Evolutionary conservation across 2,113 vertebrate species (phyloP), one percentile per base, ranked within the genome.

Genomic region (Pituophis catenifer): DNA sequence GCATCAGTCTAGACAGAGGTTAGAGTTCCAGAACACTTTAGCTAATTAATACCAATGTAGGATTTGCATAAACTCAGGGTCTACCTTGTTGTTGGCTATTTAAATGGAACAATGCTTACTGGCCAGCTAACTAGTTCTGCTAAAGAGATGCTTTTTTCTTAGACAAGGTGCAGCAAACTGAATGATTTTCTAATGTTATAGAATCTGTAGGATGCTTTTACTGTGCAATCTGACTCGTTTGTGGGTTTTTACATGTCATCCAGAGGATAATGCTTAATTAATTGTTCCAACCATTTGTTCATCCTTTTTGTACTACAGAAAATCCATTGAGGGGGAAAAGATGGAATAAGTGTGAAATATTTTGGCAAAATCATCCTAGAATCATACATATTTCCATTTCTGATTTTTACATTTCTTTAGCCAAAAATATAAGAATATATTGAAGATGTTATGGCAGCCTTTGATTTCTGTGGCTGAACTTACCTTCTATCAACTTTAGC

Each of bases 31-130:
- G 33, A 3, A 52, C 6, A 2, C 0, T 0, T 21, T 23, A 4
- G 90, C 89, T 95, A 91, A 94, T 93, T 11, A 52, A 95, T 96
- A 94, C 81, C 33, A 29, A 0, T 0, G 0, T 0, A 23, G 44
- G 70, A 19, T 3, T 1, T 0, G 0, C 62, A 91, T n/a, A 7
- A 91, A 44, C 0, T 0, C 44, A 1, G 4, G 75, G 13, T 52
- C 17, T 29, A 52, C 50, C 11, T 88, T 92, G 26, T 3, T 50
- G 38, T 92, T 92, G 44, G 62, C 48, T 81, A 81, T 81, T 91
- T 91, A 81, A 75, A 81, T 11, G 21, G 17, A 10, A 81, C 9
- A 24, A n/a, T 81, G 44, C 21, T 11, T 93, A 58, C 5, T n/a
- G 29, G n/a, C 70, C 89, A 55, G 10, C 57, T 92, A 81, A 81